Conservation (phyloP, 1,140 invertebrate genomes). For the Himalopsyche phryganea region DNA sequence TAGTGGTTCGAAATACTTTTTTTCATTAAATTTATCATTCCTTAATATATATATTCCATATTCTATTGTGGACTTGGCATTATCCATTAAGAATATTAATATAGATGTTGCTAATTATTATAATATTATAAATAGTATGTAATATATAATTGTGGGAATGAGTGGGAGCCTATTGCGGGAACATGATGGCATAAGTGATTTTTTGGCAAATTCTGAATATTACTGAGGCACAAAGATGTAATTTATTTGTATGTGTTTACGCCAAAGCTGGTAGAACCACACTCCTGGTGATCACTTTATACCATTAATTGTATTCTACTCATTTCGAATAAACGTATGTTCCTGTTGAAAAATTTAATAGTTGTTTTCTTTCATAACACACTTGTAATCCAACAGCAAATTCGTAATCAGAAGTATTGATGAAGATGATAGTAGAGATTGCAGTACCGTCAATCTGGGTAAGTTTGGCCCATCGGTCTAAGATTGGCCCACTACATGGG, state of each 20-base stretch:
- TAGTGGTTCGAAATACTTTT: not conserved
- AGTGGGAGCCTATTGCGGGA: not conserved
- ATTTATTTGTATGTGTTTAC: slow-evolving; percentile 21
- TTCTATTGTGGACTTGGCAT: slow-evolving; percentile 19
- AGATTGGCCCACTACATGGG: too few species aligned
- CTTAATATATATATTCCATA: slow-evolving; percentile 10
- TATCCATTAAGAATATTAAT: slow-evolving; percentile 10
- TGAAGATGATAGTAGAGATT: too few species aligned
- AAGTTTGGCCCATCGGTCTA: too few species aligned
- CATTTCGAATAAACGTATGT: slow-evolving; percentile 26
- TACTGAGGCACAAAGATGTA: slow-evolving; percentile 15
- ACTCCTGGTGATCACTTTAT: slow-evolving; percentile 1
- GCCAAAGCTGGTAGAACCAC: slow-evolving; percentile 4
- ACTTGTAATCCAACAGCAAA: too few species aligned
- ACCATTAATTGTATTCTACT: slow-evolving; percentile 23
- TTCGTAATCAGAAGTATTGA: too few species aligned
- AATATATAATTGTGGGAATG: slow-evolving; percentile 20
- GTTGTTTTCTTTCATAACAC: slow-evolving; percentile 5
- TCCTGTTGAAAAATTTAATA: slow-evolving; percentile 20
- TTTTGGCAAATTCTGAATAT: slow-evolving; percentile 8
- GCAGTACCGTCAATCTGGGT: too few species aligned
- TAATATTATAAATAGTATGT: slow-evolving; percentile 18
- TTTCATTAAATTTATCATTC: slow-evolving; percentile 14
- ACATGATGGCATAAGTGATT: slow-evolving; percentile 8
- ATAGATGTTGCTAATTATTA: slow-evolving; percentile 16